Conservation (phyloP, 2,113 vertebrate genomes). For the Barbus barbus region DNA sequence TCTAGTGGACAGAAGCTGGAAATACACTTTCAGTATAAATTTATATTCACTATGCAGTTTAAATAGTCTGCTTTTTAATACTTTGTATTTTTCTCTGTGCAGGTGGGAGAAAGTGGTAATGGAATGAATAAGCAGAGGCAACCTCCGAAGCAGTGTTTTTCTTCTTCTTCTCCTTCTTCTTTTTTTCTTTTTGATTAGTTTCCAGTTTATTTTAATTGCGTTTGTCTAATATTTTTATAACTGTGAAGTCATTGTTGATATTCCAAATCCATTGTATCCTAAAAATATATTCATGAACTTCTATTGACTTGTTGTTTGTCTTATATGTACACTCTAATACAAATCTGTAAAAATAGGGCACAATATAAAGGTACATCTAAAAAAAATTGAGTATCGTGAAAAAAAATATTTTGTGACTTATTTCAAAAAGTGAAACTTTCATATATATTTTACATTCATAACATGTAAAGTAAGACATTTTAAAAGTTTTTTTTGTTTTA, state of each 20-base stretch:
- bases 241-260: background rate
- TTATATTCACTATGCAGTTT: background rate
- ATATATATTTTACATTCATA: no score
- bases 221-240: constrained; percentile 2
- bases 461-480: no score
- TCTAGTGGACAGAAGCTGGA: background rate
- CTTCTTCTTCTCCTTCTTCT: background rate
- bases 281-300: constrained; percentile 7
- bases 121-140: background rate
- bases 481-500: no score
- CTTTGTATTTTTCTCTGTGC: background rate
- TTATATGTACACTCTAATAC: background rate
- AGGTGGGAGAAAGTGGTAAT: constrained; percentile 4
- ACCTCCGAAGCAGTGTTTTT: background rate
- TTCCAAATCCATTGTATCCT: background rate
- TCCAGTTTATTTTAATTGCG: background rate
- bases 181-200: background rate
- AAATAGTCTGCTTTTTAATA: background rate
- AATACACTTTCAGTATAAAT: background rate
- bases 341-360: background rate
- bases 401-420: no score
- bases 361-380: no score
- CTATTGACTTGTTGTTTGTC: background rate
- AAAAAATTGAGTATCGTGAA: no score
- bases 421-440: no score